phyloP scores from a whole-genome alignment of 2,888 invertebrate genomes.

The Metallyticus violacea region DNA sequence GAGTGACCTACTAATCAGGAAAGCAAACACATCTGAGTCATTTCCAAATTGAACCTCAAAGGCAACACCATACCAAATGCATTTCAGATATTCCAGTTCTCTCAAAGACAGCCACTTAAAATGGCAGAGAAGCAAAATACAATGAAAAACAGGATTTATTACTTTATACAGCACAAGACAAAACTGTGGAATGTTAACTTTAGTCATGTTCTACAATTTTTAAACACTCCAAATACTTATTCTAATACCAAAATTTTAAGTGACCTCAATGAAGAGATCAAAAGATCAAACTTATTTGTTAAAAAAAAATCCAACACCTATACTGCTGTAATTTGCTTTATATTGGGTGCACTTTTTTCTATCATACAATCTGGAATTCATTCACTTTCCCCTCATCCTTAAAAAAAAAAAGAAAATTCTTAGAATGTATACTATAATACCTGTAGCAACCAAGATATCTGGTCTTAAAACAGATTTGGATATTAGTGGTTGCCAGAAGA shows the following conservation, averaged over 20 bases:
- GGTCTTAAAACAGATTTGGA: background rate
- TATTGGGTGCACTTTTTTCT: constrained; percentile 12
- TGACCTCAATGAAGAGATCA: constrained; percentile 10
- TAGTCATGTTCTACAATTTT: constrained; percentile 27
- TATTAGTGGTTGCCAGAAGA: background rate
- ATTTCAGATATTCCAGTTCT: constrained; percentile 1
- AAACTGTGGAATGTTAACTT: constrained; percentile 40
- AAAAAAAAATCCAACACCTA: constrained; percentile 23
- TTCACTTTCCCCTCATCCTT: constrained; percentile 1
- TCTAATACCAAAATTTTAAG: constrained; percentile 14
- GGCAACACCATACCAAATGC: constrained; percentile 4
- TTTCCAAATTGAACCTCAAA: background rate
- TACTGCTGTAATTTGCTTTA: constrained; percentile 2
- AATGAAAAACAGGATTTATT: constrained; percentile 30
- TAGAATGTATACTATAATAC: constrained; percentile 10
- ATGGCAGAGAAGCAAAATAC: constrained; percentile 7
- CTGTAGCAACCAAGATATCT: background rate
- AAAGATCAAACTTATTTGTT: background rate
- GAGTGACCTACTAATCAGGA: background rate
- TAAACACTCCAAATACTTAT: constrained; percentile 20
- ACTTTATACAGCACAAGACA: constrained; percentile 40
- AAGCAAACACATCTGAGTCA: background rate
- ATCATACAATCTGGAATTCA: constrained; percentile 3
- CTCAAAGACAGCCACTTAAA: constrained; percentile 14
- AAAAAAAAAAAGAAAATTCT: background rate